phyloP scores from a whole-genome alignment of 1,140 invertebrate species.

The Drosophila triauraria region DNA sequence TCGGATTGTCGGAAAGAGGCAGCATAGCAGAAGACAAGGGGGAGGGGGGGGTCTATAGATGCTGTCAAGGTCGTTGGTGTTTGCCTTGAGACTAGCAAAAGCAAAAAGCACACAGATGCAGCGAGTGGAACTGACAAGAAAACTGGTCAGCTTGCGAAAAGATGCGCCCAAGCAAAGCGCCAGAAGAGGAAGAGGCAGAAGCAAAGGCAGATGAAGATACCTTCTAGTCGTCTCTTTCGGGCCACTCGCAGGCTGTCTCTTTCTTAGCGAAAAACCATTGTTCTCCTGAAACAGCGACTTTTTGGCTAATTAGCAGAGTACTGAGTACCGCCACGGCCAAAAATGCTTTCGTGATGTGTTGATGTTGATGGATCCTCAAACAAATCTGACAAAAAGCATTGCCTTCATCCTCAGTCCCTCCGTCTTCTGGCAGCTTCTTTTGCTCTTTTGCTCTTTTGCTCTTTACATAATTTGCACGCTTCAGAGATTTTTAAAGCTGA shows the following conservation, averaged over 20 bases:
- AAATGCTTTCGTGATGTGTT: conserved; percentile 22
- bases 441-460: conserved; percentile 44
- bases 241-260: not conserved
- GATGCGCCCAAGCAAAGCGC: conserved; percentile 33
- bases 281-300: conserved; percentile 23
- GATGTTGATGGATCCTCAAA: conserved; percentile 44
- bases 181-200: conserved; percentile 8
- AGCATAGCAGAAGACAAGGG: not conserved
- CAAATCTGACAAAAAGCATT: conserved; percentile 46
- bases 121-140: conserved; percentile 33
- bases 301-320: conserved; percentile 53
- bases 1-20: not conserved
- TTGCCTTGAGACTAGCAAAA: conserved; percentile 35
- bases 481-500: conserved; percentile 52
- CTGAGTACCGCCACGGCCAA: conserved; percentile 7
- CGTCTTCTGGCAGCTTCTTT: conserved; percentile 15
- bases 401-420: conserved; percentile 17
- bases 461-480: conserved; percentile 78
- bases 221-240: not conserved
- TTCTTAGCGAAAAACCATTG: conserved; percentile 18
- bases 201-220: conserved; percentile 16
- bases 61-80: conserved; percentile 49
- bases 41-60: conserved; percentile 9
- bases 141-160: conserved; percentile 50
- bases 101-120: conserved; percentile 33